Conservation (phyloP, 1,140 invertebrate genomes). For the Drosophila athabasca region DNA sequence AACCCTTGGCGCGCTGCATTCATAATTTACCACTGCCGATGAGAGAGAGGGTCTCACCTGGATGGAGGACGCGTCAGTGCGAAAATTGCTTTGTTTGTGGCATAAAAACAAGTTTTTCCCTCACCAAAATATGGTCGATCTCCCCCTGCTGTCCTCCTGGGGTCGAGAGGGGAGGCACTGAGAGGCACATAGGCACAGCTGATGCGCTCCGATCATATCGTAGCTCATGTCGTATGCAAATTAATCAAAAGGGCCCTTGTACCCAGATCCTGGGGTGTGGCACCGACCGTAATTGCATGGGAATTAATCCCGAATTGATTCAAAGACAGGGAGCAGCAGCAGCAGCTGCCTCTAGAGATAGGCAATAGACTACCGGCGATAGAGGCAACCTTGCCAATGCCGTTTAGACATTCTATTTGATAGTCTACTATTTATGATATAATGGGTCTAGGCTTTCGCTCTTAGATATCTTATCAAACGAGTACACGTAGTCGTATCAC, state of each 20-base stretch:
- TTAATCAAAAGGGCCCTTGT: conserved; percentile 54
- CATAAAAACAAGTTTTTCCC: conserved; percentile 64
- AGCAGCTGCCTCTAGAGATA: conserved; percentile 4
- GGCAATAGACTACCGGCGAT: neutral
- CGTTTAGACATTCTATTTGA: neutral
- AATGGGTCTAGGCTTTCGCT: conserved; percentile 8
- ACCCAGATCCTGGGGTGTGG: conserved; percentile 12
- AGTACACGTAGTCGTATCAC: conserved; percentile 3
- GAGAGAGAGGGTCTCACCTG: conserved; percentile 26
- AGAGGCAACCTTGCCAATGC: conserved; percentile 36
- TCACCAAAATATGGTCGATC: conserved; percentile 2
- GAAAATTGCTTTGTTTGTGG: conserved; percentile 80
- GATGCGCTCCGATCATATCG: conserved; percentile 70
- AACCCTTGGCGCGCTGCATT: conserved; percentile 48
- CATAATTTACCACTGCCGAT: conserved; percentile 47
- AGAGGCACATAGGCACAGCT: conserved; percentile 40
- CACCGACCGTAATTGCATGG: conserved; percentile 37
- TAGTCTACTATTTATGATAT: too few relatives aligned
- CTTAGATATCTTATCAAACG: conserved; percentile 40
- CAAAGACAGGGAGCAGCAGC: conserved; percentile 35
- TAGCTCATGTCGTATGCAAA: conserved; percentile 72
- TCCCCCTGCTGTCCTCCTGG: conserved; percentile 4
- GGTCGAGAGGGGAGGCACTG: neutral
- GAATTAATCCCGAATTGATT: conserved; percentile 55
- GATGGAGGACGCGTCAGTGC: conserved; percentile 61